Conservation (phyloP, 1,140 invertebrate species). For the Dryas iulia region DNA sequence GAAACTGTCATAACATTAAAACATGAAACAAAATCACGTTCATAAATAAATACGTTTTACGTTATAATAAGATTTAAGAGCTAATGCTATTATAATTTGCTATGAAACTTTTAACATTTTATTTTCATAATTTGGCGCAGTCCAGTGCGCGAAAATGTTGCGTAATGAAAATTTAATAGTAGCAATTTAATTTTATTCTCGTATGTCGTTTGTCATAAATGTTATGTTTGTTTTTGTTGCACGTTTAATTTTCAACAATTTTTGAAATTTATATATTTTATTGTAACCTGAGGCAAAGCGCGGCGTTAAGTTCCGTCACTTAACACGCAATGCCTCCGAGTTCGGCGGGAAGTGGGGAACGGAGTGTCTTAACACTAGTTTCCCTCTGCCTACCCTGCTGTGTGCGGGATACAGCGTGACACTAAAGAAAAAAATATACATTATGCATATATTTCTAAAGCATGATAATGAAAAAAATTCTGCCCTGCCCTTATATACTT, state of each 20-base stretch:
- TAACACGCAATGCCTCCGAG: no score
- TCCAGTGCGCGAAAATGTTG: background rate
- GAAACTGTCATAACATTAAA: background rate
- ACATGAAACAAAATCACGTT: background rate
- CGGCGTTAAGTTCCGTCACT: no score
- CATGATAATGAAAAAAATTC: no score
- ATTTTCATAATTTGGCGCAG: conserved; percentile 4
- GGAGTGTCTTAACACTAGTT: no score
- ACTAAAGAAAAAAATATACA: no score
- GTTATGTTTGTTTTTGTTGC: background rate
- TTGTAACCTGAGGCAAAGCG: no score
- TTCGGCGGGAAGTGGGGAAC: no score
- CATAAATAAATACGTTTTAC: background rate
- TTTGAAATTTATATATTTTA: no score
- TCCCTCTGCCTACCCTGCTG: no score
- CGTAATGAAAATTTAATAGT: conserved; percentile 3
- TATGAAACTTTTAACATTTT: conserved; percentile 2
- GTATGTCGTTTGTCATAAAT: background rate
- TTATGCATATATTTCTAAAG: no score
- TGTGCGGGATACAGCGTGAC: no score
- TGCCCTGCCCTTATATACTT: no score
- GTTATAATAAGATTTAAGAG: background rate
- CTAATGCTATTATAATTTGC: background rate
- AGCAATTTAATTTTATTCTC: background rate
- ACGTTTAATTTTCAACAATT: background rate